These are phyloP conservation scores for Aphelinus certus DNA, from an alignment of 1,140 invertebrate species.

Conservation along the genomic window DNA sequence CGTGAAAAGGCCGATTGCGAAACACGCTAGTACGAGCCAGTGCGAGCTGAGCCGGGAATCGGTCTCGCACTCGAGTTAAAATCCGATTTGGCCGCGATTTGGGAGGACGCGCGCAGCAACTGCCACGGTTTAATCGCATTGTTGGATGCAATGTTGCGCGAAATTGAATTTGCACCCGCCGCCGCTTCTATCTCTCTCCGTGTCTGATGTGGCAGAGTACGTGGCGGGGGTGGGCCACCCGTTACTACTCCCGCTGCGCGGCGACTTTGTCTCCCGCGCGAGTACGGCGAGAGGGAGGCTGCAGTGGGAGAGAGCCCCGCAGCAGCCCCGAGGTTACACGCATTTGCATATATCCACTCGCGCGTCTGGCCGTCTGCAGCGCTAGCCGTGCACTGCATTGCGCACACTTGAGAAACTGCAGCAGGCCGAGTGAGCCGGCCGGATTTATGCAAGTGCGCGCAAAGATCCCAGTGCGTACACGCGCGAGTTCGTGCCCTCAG, in stretches of 20 bases:
- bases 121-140: slow-evolving; percentile 65
- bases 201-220: slow-evolving; percentile 20
- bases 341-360: slow-evolving; percentile 58
- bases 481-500: no score
- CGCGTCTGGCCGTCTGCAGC: not conserved
- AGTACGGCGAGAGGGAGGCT: not conserved
- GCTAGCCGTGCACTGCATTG: slow-evolving; percentile 15
- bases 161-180: slow-evolving; percentile 64
- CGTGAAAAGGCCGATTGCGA: no score
- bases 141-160: slow-evolving; percentile 64
- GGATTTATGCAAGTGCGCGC: slow-evolving; percentile 27
- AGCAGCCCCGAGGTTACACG: slow-evolving; percentile 44
- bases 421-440: no score
- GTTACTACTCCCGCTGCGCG: slow-evolving; percentile 50
- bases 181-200: not conserved
- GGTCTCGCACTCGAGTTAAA: slow-evolving; percentile 50
- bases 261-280: slow-evolving; percentile 62
- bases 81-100: slow-evolving; percentile 58
- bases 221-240: not conserved
- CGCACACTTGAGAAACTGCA: not conserved
- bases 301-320: not conserved
- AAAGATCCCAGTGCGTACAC: not conserved
- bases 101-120: slow-evolving; percentile 30
- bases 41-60: no score
- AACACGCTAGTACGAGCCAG: no score